A percentile compares a stretch with the other conserved stretches of the same genome.
These are phyloP conservation scores for Aptenodytes forsteri DNA, from an alignment of 2,113 vertebrate genomes.

Conservation along the genomic window DNA sequence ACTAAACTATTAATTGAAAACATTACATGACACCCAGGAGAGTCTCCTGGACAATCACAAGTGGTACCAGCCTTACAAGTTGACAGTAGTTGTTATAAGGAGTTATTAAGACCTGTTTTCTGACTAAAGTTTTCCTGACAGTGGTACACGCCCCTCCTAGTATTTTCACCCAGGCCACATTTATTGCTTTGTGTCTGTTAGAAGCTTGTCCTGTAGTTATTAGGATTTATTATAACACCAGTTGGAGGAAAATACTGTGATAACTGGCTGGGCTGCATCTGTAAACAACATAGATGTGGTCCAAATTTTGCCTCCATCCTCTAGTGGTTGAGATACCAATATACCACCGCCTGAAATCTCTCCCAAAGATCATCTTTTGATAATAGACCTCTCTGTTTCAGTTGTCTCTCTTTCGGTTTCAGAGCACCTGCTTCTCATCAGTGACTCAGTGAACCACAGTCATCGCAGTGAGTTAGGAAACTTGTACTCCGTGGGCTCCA, in stretches of 20 bases:
- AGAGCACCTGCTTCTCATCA: not conserved
- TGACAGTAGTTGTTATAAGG: not conserved
- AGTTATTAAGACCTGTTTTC: not conserved
- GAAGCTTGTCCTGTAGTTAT: not conserved
- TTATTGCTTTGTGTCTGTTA: not conserved
- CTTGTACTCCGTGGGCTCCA: not conserved
- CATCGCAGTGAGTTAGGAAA: not conserved
- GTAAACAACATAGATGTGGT: not conserved
- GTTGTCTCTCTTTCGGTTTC: not conserved
- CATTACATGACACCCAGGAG: not conserved
- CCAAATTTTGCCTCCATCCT: not conserved
- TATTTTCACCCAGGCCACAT: not conserved
- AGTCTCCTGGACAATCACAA: not conserved
- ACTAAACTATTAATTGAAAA: constrained; percentile 5
- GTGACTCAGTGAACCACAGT: not conserved
- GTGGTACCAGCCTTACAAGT: not conserved
- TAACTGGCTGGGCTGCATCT: not conserved
- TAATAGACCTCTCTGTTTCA: not conserved
- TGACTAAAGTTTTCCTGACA: not conserved
- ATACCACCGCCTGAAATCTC: not conserved
- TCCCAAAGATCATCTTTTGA: not conserved
- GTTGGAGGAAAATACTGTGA: not conserved
- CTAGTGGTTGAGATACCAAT: not conserved
- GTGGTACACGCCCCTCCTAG: not conserved
- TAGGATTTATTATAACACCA: not conserved